These are phyloP conservation scores for Sesia bembeciformis DNA, from an alignment of 2,888 invertebrate genomes.

Conservation along the genomic window DNA sequence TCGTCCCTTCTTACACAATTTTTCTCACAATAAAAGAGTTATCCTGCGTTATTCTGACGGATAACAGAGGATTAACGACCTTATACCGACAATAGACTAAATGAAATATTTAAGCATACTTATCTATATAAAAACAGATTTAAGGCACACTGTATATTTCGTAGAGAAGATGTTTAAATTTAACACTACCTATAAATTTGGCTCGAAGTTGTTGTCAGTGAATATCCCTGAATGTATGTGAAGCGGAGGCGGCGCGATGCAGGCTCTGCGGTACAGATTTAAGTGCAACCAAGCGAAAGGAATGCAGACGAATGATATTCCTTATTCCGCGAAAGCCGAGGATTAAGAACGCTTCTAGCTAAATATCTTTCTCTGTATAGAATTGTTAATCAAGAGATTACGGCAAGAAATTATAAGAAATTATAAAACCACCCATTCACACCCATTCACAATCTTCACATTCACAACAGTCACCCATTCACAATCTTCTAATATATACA, in stretches of 20 bases:
- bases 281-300: slow-evolving; percentile 22
- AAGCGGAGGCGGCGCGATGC: slow-evolving; percentile 5
- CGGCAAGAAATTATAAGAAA: slow-evolving; percentile 2
- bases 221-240: background rate
- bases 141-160: background rate
- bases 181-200: background rate
- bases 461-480: too few species aligned
- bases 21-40: too few species aligned
- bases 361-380: slow-evolving; percentile 18
- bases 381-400: slow-evolving; percentile 23
- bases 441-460: too few species aligned
- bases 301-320: slow-evolving; percentile 33
- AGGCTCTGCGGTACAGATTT: slow-evolving; percentile 20
- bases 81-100: too few species aligned
- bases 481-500: too few species aligned
- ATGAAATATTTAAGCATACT: too few species aligned
- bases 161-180: background rate
- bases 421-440: too few species aligned
- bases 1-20: too few species aligned
- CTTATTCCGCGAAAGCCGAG: slow-evolving; percentile 14
- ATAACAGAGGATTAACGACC: too few species aligned
- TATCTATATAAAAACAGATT: too few species aligned
- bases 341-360: slow-evolving; percentile 22
- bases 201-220: background rate
- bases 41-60: too few species aligned